Percentiles rank a stretch among this genome's conserved stretches.
Conservation (phyloP, 2,888 invertebrate species). For the Junonia oenone region DNA sequence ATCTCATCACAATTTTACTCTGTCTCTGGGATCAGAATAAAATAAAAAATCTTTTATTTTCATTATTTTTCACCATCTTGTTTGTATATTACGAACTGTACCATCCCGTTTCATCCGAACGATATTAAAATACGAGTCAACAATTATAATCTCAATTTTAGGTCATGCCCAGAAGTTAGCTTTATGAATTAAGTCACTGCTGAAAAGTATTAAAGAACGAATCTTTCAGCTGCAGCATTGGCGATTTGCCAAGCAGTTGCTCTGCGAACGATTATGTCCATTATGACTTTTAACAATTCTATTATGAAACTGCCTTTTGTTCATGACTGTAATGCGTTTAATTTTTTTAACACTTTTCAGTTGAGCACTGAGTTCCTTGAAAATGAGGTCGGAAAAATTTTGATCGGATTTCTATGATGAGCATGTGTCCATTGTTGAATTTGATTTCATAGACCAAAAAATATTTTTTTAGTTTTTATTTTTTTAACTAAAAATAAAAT, state of each 20-base stretch:
- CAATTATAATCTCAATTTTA: constrained; percentile 7
- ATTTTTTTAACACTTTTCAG: constrained; percentile 4
- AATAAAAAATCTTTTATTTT: too few species aligned
- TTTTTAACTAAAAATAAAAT: too few species aligned
- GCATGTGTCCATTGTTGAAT: too few species aligned
- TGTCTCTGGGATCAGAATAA: too few species aligned
- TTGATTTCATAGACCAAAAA: too few species aligned
- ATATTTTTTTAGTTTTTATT: too few species aligned
- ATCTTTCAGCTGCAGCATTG: constrained; percentile 47
- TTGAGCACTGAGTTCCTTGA: neutral
- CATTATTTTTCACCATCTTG: neutral
- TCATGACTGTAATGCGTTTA: constrained; percentile 13
- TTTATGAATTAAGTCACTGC: constrained; percentile 37
- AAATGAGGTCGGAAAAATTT: neutral
- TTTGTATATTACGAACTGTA: neutral
- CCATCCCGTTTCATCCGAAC: neutral
- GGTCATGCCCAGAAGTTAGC: constrained; percentile 6
- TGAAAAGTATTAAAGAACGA: constrained; percentile 46
- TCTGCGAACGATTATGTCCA: constrained; percentile 47
- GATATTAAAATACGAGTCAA: neutral
- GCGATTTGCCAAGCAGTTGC: constrained; percentile 44
- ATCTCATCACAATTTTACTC: too few species aligned
- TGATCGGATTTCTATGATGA: too few species aligned
- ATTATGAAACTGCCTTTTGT: constrained; percentile 27
- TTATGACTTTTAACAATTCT: constrained; percentile 43